Conservation (phyloP, 2,797 vertebrate species). For the Squalus acanthias region DNA sequence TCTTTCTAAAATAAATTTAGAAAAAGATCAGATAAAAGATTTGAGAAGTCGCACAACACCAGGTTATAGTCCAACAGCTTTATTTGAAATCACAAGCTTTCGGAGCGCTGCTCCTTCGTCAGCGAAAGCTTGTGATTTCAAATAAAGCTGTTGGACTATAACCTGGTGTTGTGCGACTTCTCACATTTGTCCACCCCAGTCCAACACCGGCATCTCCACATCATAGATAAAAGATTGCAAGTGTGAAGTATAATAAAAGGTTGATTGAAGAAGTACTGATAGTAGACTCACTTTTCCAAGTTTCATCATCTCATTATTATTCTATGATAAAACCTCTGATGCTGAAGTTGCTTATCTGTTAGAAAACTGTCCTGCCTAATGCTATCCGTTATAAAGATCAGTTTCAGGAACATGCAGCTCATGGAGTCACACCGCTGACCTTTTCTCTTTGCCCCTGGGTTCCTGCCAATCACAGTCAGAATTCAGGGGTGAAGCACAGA, state of each 20-base stretch:
- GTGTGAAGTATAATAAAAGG: not conserved
- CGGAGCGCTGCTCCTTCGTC: too few species aligned
- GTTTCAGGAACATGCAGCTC: slow-evolving; percentile 1
- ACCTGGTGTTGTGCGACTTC: too few species aligned
- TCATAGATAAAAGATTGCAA: not conserved
- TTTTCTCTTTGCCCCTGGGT: not conserved
- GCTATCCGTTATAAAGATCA: slow-evolving; percentile 11
- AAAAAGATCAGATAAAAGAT: not conserved
- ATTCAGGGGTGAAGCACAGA: not conserved
- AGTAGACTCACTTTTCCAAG: not conserved
- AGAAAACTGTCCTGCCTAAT: not conserved
- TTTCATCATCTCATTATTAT: not conserved
- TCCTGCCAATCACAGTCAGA: slow-evolving; percentile 6
- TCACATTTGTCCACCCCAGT: too few species aligned
- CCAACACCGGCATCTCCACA: too few species aligned
- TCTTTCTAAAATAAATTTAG: not conserved
- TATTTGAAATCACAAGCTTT: too few species aligned
- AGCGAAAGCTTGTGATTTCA: too few species aligned
- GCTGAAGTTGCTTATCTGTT: not conserved
- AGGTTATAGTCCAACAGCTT: too few species aligned
- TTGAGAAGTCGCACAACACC: not conserved
- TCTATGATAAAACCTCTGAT: not conserved
- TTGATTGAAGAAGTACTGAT: not conserved
- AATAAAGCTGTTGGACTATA: too few species aligned
- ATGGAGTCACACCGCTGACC: not conserved